These are phyloP conservation scores for Megalops cyprinoides DNA, from an alignment of 2,797 vertebrate genomes.

Conservation along the genomic window DNA sequence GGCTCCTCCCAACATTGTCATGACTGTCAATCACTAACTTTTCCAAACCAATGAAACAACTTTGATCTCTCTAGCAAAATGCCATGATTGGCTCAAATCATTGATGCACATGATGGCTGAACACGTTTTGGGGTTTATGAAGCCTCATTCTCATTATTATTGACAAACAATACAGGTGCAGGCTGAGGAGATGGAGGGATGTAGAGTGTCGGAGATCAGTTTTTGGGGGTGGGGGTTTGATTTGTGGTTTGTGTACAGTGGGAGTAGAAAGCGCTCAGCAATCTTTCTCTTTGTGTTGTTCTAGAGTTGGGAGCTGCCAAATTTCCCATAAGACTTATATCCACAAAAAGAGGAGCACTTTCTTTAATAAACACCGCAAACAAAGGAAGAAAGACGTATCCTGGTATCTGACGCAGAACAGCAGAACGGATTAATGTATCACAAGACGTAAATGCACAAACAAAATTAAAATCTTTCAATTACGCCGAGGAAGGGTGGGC, in stretches of 20 bases:
- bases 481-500: neutral
- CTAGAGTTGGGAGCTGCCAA: constrained; percentile 33
- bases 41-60: no score
- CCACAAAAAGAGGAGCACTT: constrained; percentile 29
- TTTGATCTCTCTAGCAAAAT: no score
- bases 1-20: no score
- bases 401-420: constrained; percentile 40
- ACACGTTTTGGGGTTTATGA: neutral
- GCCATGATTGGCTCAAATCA: neutral
- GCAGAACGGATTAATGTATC: constrained; percentile 49
- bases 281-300: neutral
- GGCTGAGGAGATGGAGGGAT: no score
- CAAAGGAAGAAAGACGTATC: constrained; percentile 47
- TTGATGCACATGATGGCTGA: neutral
- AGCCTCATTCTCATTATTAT: neutral
- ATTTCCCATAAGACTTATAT: constrained; percentile 46
- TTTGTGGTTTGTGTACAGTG: neutral
- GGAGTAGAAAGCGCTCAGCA: neutral
- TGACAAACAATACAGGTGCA: no score
- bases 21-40: neutral
- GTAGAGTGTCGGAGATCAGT: no score
- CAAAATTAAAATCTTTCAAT: constrained; percentile 38
- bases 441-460: constrained; percentile 38
- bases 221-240: no score
- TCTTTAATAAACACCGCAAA: constrained; percentile 51